Evolutionary conservation across 2,797 vertebrate genomes (phyloP).

Genomic region (Darevskia nairensis): DNA sequence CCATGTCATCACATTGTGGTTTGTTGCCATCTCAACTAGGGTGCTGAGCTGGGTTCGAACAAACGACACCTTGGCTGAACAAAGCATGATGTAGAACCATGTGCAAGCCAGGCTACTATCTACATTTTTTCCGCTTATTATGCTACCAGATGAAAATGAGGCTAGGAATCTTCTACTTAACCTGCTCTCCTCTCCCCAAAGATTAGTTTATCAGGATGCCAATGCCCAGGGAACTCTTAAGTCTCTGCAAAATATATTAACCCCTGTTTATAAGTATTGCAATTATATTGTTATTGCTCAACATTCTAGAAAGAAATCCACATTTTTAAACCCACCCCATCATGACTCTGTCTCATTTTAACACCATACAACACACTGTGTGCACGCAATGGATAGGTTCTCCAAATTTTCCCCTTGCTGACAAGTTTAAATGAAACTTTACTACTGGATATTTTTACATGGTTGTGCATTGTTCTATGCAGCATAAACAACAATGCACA

Average conservation of each 20-base stretch:
- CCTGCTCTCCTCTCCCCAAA: background rate
- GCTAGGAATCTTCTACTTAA: background rate
- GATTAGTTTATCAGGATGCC: background rate
- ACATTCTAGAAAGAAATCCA: constrained; percentile 63
- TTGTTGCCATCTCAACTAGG: no score
- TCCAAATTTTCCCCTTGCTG: constrained; percentile 47
- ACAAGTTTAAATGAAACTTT: constrained; percentile 51
- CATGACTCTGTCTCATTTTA: constrained; percentile 12
- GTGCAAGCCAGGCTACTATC: background rate
- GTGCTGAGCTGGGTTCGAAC: no score
- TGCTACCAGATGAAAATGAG: background rate
- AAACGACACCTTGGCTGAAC: no score
- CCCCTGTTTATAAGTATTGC: background rate
- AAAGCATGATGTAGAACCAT: no score
- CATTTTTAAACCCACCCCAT: constrained; percentile 36
- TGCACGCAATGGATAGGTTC: constrained; percentile 13
- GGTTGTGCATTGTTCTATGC: constrained; percentile 53
- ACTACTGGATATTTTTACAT: constrained; percentile 59
- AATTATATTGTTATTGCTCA: constrained; percentile 9
- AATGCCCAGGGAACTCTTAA: background rate
- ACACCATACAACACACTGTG: constrained; percentile 18
- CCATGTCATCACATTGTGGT: no score
- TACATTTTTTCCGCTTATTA: background rate
- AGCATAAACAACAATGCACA: constrained; percentile 84
- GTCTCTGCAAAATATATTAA: constrained; percentile 2